phyloP scores from a whole-genome alignment of 1,140 invertebrate species.

The Samia ricini region DNA sequence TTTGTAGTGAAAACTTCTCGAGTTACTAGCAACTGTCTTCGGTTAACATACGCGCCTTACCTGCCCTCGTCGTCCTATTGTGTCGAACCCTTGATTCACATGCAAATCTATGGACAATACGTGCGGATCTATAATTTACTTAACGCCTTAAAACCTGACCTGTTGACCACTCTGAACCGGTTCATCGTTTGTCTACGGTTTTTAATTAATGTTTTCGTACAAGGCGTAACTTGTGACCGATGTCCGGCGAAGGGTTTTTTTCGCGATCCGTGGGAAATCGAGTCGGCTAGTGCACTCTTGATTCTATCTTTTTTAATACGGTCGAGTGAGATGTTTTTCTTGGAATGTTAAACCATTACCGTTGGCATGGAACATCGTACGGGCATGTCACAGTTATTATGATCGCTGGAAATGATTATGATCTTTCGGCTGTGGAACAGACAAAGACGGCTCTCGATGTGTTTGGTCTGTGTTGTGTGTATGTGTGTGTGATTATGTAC shows the following conservation, averaged over 20 bases:
- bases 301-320: constrained; percentile 71
- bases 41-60: constrained; percentile 34
- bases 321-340: constrained; percentile 61
- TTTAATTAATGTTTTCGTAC: constrained; percentile 69
- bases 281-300: constrained; percentile 34
- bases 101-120: constrained; percentile 63
- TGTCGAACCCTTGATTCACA: constrained; percentile 57
- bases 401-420: constrained; percentile 65
- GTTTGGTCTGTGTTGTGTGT: constrained; percentile 10
- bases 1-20: constrained; percentile 59
- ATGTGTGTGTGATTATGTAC: constrained; percentile 6
- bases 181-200: constrained; percentile 52
- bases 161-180: constrained; percentile 49
- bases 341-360: constrained; percentile 65
- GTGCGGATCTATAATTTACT: constrained; percentile 72
- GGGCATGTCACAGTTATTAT: constrained; percentile 73
- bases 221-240: constrained; percentile 56
- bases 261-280: constrained; percentile 66
- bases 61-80: constrained; percentile 48
- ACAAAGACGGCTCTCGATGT: constrained; percentile 19
- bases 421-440: constrained; percentile 62
- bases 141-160: constrained; percentile 4
- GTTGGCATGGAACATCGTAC: constrained; percentile 55
- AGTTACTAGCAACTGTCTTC: constrained; percentile 55
- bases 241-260: constrained; percentile 54